These are phyloP conservation scores for Botrylloides violaceus DNA, from an alignment of 23 tunicate genomes.

Conservation along the genomic window DNA sequence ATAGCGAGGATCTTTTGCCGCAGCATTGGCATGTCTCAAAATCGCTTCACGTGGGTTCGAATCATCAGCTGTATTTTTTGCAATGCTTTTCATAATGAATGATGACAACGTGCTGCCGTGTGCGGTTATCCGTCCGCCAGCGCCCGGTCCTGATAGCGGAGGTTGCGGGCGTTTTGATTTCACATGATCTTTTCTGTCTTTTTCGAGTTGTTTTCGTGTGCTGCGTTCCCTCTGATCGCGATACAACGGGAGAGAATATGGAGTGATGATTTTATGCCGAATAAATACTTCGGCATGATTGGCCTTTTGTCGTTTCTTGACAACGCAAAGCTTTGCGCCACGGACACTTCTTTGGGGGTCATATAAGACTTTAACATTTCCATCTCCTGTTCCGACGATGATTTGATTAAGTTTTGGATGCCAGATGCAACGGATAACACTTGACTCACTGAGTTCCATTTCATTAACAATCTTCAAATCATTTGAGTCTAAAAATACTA, in stretches of 20 bases:
- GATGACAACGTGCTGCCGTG: constrained; percentile 94
- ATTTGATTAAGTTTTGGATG: constrained; percentile 93
- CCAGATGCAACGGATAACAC: constrained; percentile 76
- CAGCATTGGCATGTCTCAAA: constrained; percentile 73
- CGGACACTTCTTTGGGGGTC: constrained; percentile 62
- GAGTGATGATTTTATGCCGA: constrained; percentile 79
- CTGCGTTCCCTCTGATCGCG: constrained; percentile 85
- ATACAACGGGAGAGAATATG: constrained; percentile 84
- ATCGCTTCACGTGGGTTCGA: constrained; percentile 82
- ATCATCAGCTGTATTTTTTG: constrained; percentile 82
- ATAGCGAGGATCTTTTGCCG: constrained; percentile 65
- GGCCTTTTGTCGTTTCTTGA: constrained; percentile 61
- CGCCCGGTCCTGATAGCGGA: constrained; percentile 66
- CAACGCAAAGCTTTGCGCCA: constrained; percentile 92
- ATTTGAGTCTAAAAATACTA: constrained; percentile 64
- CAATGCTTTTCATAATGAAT: constrained; percentile 85
- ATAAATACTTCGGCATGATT: constrained; percentile 83
- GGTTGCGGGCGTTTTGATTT: constrained; percentile 86
- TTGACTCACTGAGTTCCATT: constrained; percentile 46
- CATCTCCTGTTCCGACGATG: constrained; percentile 69
- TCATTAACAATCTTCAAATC: constrained; percentile 76
- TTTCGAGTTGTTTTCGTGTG: constrained; percentile 81
- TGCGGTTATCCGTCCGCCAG: constrained; percentile 86
- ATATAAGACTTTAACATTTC: constrained; percentile 67
- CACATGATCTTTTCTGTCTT: constrained; percentile 88